These are phyloP conservation scores for Neodon shergylaensis DNA, from an alignment of 2,113 vertebrate genomes.

Conservation along the genomic window DNA sequence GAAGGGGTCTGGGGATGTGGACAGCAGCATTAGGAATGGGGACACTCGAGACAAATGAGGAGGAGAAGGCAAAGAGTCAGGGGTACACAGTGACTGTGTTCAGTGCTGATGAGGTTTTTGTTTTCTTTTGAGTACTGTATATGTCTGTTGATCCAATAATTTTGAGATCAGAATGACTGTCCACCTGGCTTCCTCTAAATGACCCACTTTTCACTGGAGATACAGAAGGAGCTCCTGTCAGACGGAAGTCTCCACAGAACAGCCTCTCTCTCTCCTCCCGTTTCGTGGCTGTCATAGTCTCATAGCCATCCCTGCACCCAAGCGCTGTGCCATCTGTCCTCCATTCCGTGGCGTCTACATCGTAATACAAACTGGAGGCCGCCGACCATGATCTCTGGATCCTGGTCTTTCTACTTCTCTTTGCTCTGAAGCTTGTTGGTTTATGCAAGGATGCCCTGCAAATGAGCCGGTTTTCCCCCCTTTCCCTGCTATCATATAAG, in stretches of 20 bases:
- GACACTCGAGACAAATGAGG: too few relatives aligned
- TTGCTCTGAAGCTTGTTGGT: neutral
- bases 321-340: neutral
- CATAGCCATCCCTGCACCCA: neutral
- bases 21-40: neutral
- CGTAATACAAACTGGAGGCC: neutral
- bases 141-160: neutral
- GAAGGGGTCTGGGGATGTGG: accelerated
- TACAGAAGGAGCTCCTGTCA: neutral
- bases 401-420: neutral
- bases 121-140: neutral
- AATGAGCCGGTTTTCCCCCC: neutral
- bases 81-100: neutral
- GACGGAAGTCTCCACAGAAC: neutral
- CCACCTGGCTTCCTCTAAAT: neutral
- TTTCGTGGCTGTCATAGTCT: neutral
- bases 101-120: neutral
- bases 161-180: neutral
- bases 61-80: neutral
- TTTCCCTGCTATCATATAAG: neutral
- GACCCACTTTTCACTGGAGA: neutral
- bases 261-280: neutral
- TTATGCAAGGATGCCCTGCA: neutral
- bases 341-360: neutral
- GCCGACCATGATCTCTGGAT: neutral